These are phyloP conservation scores for Agonopterix subpropinquella DNA, from an alignment of 2,888 invertebrate species.

Conservation along the genomic window DNA sequence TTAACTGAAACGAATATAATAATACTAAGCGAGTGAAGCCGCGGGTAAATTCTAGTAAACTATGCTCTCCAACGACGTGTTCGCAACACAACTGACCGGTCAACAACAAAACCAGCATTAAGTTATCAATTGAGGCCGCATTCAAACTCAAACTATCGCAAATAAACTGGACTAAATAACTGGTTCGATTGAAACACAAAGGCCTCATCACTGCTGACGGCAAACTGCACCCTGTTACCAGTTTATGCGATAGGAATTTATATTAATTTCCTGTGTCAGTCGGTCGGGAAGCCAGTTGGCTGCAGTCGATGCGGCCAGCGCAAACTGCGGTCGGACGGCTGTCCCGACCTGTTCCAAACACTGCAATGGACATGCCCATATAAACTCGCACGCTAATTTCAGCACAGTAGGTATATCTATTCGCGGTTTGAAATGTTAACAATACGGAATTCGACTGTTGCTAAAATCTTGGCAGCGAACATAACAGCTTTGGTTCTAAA, in stretches of 20 bases:
- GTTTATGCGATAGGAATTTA: conserved; percentile 68
- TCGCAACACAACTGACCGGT: conserved; percentile 5
- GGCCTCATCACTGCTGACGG: conserved; percentile 58
- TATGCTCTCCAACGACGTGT: neutral
- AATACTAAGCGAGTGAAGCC: too few species aligned
- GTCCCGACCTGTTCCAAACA: conserved; percentile 54
- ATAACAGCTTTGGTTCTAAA: too few species aligned
- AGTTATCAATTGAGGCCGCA: conserved; percentile 33
- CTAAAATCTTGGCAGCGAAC: too few species aligned
- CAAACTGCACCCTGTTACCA: conserved; percentile 42
- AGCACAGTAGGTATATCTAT: conserved; percentile 44
- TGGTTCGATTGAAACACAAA: conserved; percentile 59
- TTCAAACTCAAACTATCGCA: conserved; percentile 43
- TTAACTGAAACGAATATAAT: too few species aligned
- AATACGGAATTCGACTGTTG: conserved; percentile 4
- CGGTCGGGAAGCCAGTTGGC: conserved; percentile 49
- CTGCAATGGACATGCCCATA: conserved; percentile 57
- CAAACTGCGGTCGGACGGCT: conserved; percentile 54
- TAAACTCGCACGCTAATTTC: conserved; percentile 63
- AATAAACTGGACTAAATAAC: conserved; percentile 40
- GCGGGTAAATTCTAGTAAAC: too few species aligned
- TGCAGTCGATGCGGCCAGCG: conserved; percentile 48
- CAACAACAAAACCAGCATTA: conserved; percentile 19
- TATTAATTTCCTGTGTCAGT: conserved; percentile 70
- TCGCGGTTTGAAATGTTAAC: conserved; percentile 29